Evolutionary conservation across 2,888 invertebrate species (phyloP), one percentile per base, ranked within the genome.

Genomic region (Chymomyza amoena): DNA sequence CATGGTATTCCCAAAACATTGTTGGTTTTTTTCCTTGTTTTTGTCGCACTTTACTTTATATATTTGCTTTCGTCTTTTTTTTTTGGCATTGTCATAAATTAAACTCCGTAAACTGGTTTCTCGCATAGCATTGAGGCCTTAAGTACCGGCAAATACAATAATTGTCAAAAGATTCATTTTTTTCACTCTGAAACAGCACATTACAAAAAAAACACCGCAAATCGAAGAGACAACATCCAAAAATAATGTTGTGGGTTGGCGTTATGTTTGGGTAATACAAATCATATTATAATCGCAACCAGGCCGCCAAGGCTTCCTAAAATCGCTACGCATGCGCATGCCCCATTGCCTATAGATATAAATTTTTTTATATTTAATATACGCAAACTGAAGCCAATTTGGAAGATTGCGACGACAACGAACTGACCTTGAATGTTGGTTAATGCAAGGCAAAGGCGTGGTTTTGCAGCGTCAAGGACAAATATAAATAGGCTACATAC

Each of bases 1-100:
- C 71, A 70, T 62, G 80, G 77, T 75, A 82, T 85, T 83, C 84
- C 82, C 84, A 72, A 76, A 71, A 54, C 20, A 20, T 6, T 54
- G 9, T 54, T 54, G 16, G 16, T 57, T 57, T 57, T 57, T 57
- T 20, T 57, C 20, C 20, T 57, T 25, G 16, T 20, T 57, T 57
- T 28, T 25, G 28, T 25, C 20, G 20, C 20, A 25, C 15, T 57
- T 25, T 2, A 9, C 1, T 15, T 20, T 20, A 2, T 54, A n/a
- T 56, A 7, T 57, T 57, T 25, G 15, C 6, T 57, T 28, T 25
- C 28, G 15, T 57, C 28, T 57, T 15, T 2, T 25, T 57, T 56
- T 57, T 57, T 54, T 20, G 54, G 54, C 16, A 54, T 54, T 54
- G 54, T 57, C 54, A 54, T 18, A 54, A 57, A 15, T 57, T 57